Evolutionary conservation across 1,140 invertebrate species (phyloP), one percentile per base, ranked within the genome.

Genomic region (Lanistes nyassanus): DNA sequence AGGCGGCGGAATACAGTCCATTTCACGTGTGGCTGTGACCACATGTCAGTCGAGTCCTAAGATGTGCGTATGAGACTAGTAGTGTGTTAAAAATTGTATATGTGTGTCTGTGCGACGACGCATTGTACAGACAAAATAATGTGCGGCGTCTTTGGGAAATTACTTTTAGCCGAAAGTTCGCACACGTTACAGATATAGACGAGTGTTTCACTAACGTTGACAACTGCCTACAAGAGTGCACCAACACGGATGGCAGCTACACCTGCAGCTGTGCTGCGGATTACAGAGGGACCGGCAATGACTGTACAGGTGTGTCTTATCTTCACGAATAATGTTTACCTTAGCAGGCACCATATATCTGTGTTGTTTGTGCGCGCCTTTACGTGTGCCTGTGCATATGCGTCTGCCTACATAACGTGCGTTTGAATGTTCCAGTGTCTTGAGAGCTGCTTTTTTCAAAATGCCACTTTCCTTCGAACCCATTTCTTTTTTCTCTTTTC

Each of bases 151-250:
- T n/a, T n/a, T n/a, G n/a, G n/a, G n/a, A n/a, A n/a, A n/a, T n/a
- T n/a, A n/a, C n/a, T n/a, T n/a, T n/a, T n/a, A n/a, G n/a, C n/a
- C n/a, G n/a, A n/a, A n/a, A n/a, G n/a, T n/a, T n/a, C n/a, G n/a
- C n/a, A n/a, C n/a, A n/a, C n/a, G n/a, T 11, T 9, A n/a, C 92
- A 92, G 96, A 97, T 89, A 92, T 97, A 31, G 92, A 97, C 84
- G 96, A 98, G 88, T 98, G 96, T 84, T 78, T 81, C 85, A 5
- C 91, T 36, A 72, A 72, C 70, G 69, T 89, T 92, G 68, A 97
- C 96, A 88, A 31, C 42, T 95, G 95, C 13, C 83, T 91, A 21
- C 94, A 94, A 29, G 91, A 93, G 34, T 98, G 96, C 84, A 90
- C 91, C 0, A 97, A 97, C 85, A 89, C 90, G 51, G 91, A 93